These are phyloP conservation scores for Neosilurus mollespiculum DNA, from an alignment of 2,797 vertebrate species.

Conservation along the genomic window DNA sequence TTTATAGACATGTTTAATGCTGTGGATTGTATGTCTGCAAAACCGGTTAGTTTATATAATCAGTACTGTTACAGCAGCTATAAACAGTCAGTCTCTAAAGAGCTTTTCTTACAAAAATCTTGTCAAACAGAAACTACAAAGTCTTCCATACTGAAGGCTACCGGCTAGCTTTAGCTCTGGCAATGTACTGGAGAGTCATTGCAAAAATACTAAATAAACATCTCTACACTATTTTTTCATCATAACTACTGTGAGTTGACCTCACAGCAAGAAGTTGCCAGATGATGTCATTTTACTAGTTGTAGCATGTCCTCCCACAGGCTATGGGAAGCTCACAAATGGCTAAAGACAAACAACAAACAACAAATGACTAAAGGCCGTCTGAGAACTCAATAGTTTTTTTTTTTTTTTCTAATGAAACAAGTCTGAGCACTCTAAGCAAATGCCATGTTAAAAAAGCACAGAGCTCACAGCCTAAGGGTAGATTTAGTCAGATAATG, in stretches of 20 bases:
- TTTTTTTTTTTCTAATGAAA: background rate
- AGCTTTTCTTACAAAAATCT: background rate
- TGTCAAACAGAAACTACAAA: background rate
- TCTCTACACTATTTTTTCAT: background rate
- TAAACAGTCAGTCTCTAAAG: background rate
- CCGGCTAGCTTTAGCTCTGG: background rate
- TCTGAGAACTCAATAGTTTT: background rate
- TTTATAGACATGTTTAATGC: background rate
- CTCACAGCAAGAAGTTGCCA: background rate
- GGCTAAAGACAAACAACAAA: background rate
- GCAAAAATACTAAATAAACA: background rate
- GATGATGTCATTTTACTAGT: background rate
- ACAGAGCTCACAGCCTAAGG: background rate
- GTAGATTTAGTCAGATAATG: background rate
- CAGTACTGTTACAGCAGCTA: background rate
- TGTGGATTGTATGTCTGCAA: background rate
- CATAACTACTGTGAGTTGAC: background rate
- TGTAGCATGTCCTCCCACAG: background rate
- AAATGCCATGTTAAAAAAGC: constrained; percentile 1
- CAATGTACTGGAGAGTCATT: background rate
- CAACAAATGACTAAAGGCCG: background rate
- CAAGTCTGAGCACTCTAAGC: background rate
- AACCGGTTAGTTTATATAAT: background rate
- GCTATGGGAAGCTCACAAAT: constrained; percentile 1
- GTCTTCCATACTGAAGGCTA: background rate